phyloP scores from a whole-genome alignment of 2,888 invertebrate species.

The Noctua comes region DNA sequence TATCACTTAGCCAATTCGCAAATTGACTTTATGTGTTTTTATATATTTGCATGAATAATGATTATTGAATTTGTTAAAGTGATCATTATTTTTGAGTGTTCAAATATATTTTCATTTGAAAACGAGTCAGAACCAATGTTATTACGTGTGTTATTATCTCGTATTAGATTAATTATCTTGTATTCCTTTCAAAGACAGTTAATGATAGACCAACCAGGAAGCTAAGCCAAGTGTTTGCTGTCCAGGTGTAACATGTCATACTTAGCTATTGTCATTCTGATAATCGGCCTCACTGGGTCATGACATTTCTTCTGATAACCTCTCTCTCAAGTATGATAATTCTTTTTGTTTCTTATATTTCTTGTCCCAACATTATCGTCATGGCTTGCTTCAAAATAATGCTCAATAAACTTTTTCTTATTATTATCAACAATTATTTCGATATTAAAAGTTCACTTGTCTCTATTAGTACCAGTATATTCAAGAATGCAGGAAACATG shows the following conservation, averaged over 20 bases:
- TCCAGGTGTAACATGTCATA: not conserved
- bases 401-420: not conserved
- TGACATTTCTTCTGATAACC: not conserved
- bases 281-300: too few relatives aligned
- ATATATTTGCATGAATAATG: slow-evolving; percentile 42
- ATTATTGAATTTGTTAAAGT: slow-evolving; percentile 34
- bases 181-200: not conserved
- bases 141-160: not conserved
- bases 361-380: too few relatives aligned
- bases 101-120: not conserved
- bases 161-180: not conserved
- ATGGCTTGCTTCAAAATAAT: not conserved
- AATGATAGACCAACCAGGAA: not conserved
- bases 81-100: slow-evolving; percentile 6
- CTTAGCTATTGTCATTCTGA: not conserved
- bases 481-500: slow-evolving; percentile 85
- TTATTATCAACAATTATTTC: not conserved
- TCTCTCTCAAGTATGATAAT: not conserved
- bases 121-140: not conserved
- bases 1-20: slow-evolving; percentile 42
- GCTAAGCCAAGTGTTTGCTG: not conserved
- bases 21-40: slow-evolving; percentile 40
- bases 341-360: not conserved
- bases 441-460: slow-evolving; percentile 14
- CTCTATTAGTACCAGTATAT: slow-evolving; percentile 68